These are phyloP conservation scores for Coleophora deauratella DNA, from an alignment of 2,888 invertebrate genomes.

Conservation along the genomic window DNA sequence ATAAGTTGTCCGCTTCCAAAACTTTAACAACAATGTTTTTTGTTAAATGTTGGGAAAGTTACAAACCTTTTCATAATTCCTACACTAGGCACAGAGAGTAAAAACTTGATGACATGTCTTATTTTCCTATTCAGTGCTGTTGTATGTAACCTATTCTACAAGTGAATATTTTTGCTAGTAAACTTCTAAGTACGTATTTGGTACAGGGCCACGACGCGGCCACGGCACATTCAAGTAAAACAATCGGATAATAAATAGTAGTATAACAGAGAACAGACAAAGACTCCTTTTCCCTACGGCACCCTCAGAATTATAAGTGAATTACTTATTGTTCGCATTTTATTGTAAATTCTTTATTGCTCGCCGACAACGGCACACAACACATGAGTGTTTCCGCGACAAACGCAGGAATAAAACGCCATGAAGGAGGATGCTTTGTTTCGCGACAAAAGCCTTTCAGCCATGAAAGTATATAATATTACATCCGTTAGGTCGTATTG, in stretches of 20 bases:
- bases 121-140: too few species aligned
- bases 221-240: conserved; percentile 12
- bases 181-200: too few species aligned
- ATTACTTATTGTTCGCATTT: conserved; percentile 50
- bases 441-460: conserved; percentile 26
- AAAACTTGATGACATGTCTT: too few species aligned
- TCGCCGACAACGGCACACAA: conserved; percentile 19
- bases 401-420: conserved; percentile 15
- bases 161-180: too few species aligned
- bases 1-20: conserved; percentile 7
- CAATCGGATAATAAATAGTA: conserved; percentile 30
- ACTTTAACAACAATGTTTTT: too few species aligned
- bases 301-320: conserved; percentile 42
- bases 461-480: conserved; percentile 12
- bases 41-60: too few species aligned
- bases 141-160: neutral
- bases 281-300: conserved; percentile 31
- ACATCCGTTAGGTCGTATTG: conserved; percentile 25
- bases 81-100: too few species aligned
- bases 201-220: neutral
- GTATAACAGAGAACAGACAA: conserved; percentile 18
- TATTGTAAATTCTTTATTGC: conserved; percentile 34
- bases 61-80: too few species aligned
- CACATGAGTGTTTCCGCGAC: conserved; percentile 14
- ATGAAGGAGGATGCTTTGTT: conserved; percentile 35